Conservation (phyloP, 2,797 vertebrate species). For the Gadopsis bispinosus region DNA sequence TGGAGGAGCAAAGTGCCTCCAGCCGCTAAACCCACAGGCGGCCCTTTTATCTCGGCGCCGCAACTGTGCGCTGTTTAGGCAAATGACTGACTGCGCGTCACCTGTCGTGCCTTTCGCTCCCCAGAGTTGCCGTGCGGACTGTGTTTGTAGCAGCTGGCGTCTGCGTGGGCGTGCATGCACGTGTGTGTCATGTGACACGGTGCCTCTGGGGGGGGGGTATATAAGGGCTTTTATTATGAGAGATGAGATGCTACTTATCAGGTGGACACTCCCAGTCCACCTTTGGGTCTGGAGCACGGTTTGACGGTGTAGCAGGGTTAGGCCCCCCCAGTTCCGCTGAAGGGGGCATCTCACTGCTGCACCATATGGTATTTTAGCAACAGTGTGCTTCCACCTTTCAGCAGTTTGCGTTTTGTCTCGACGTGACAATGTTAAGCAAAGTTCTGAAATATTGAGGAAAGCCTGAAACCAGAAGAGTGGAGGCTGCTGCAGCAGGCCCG, state of each 20-base stretch:
- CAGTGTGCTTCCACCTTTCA: background rate
- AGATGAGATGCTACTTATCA: background rate
- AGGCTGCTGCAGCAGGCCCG: background rate
- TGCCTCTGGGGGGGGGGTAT: background rate
- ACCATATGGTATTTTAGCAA: background rate
- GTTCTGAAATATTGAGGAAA: background rate
- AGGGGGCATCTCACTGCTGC: background rate
- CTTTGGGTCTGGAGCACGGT: background rate
- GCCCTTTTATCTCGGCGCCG: slow-evolving; percentile 18
- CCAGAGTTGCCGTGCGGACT: background rate
- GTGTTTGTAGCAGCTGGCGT: background rate
- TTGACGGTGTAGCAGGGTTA: background rate
- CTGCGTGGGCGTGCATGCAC: background rate
- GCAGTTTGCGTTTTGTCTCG: background rate
- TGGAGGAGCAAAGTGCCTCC: slow-evolving; percentile 49
- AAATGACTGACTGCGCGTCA: slow-evolving; percentile 17
- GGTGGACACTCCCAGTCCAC: background rate
- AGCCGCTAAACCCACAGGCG: slow-evolving; percentile 30
- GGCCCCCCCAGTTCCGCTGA: background rate
- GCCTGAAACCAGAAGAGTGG: background rate
- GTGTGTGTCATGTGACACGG: background rate
- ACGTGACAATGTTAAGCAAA: background rate
- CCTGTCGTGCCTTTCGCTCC: background rate
- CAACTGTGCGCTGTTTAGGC: background rate
- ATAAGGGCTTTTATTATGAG: no score